Base-by-base conservation (phyloP, 2,888 invertebrate species). In the Apamea sordens region DNA sequence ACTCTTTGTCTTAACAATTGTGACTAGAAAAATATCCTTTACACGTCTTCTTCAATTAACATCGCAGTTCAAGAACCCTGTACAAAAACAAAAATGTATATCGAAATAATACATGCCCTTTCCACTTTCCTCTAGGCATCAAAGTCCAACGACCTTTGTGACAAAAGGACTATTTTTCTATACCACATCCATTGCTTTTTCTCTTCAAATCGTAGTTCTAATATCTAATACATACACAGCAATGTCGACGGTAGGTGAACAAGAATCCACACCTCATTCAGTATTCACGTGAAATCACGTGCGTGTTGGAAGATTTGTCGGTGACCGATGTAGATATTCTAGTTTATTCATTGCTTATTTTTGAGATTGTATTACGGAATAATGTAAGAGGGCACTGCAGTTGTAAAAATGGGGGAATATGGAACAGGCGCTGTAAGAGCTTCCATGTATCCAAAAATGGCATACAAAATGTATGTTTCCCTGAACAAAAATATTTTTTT, bases 261-360 rank as follows among this genome's bases (percentile, higher is more conserved):
- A 76, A 68, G 63, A 75, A 80, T 80, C 41, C 65, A 67, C 65
- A 65, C 36, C 76, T 79, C 67, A 86, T 86, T 82, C 77, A 79
- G 73, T 79, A 86, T 82, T 86, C 79, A 81, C 53, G 64, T 67
- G 73, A 77, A 86, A 79, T 86, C 79, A 81, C 53, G 64, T 67
- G 65, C 76, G 69, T 73, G 61, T 76, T 78, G 18, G 71, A 75
- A 73, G 61, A 75, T 84, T 76, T 82, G 75, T 86, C 78, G 80
- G 75, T 76, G 73, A 77, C 83, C 71, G 74, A 75, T 68, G 67
- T 59, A 59, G 21, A 47, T 65, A 75, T 79, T 83, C 76, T 76
- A 73, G 65, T 70, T 71, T 85, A 84, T 77, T 85, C 72, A 72
- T 32, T 53, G 76, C 53, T 84, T 73, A 67, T 76, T 56, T 84